phyloP scores from a whole-genome alignment of 2,888 invertebrate genomes.

The Habroteleia sp. region DNA sequence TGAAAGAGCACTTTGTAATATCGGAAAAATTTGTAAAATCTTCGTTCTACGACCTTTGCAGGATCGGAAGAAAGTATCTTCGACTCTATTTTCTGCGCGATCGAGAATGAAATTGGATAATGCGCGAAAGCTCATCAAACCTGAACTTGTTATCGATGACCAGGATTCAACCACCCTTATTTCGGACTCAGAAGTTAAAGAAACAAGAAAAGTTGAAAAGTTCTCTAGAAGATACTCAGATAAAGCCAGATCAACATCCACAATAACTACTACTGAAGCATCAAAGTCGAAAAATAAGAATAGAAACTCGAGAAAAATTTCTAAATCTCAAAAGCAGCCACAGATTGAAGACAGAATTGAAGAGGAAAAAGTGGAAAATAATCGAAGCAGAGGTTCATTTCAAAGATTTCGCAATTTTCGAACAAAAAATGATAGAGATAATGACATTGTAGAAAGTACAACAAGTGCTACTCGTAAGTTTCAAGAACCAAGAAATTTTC shows the following conservation, averaged over 20 bases:
- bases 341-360: slow-evolving; percentile 47
- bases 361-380: too few relatives aligned
- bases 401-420: slow-evolving; percentile 33
- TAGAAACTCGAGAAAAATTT: slow-evolving; percentile 13
- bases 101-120: slow-evolving; percentile 77
- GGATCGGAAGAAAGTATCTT: slow-evolving; percentile 73
- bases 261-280: slow-evolving; percentile 10
- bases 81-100: slow-evolving; percentile 72
- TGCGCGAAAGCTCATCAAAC: slow-evolving; percentile 74
- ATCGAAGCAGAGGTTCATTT: slow-evolving; percentile 12
- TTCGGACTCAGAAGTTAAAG: slow-evolving; percentile 49
- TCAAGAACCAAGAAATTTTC: slow-evolving; percentile 9
- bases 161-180: slow-evolving; percentile 50
- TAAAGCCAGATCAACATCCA: slow-evolving; percentile 4
- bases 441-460: slow-evolving; percentile 44
- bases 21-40: too few relatives aligned
- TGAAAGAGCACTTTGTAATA: background rate
- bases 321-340: slow-evolving; percentile 38
- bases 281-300: slow-evolving; percentile 42
- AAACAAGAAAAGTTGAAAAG: slow-evolving; percentile 63
- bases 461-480: slow-evolving; percentile 27
- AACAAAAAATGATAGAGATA: slow-evolving; percentile 39
- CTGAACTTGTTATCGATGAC: slow-evolving; percentile 71
- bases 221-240: slow-evolving; percentile 43
- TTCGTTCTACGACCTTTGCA: slow-evolving; percentile 77